Evolutionary conservation across 2,888 invertebrate species (phyloP), one percentile per base, ranked within the genome.

Genomic region (Ochropleura leucogaster): DNA sequence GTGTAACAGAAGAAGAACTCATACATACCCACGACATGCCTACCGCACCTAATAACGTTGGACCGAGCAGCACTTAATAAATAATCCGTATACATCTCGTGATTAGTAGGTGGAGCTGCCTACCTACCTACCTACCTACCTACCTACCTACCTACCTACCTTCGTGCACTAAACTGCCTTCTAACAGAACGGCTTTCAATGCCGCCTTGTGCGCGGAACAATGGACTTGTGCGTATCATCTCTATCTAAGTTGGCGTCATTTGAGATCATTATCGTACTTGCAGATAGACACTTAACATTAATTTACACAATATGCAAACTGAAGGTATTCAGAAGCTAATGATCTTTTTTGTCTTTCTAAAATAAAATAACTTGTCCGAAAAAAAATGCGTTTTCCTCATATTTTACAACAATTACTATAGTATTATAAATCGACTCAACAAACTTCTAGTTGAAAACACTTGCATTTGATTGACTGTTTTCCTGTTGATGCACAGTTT

Each of bases 161-260:
- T 30, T 30, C 46, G 40, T 3, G 30, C 14, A 49, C n/a, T 14
- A 8, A 76, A 49, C 55, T 55, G 44, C 44, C 40, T n/a, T 3
- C 20, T 30, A 60, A 49, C 62, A 55, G 9, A 20, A 10, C 14
- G 12, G 12, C 49, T 46, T 14, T 44, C 49, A 68, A 46, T 49
- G 49, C 20, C 49, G 40, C 40, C 65, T 63, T 40, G 46, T 40
- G 51, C 46, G 18, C 6, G n/a, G 51, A 12, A 66, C 51, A 20
- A 20, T 59, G 30, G 1, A 30, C 30, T 57, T 67, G 30, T 78
- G 74, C 79, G 30, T 59, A 57, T 64, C 67, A 74, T 78, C 67
- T 57, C 0, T 20, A n/a, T 57, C 0, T 20, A n/a, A 30, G 57
- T 42, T 51, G 55, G 51, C 62, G 62, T 63, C 66, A 51, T 67